A percentile compares a stretch with the other conserved stretches of the same genome.
These are phyloP conservation scores for Leptinotarsa undecemlineata DNA, from an alignment of 1,140 invertebrate species.

Conservation along the genomic window DNA sequence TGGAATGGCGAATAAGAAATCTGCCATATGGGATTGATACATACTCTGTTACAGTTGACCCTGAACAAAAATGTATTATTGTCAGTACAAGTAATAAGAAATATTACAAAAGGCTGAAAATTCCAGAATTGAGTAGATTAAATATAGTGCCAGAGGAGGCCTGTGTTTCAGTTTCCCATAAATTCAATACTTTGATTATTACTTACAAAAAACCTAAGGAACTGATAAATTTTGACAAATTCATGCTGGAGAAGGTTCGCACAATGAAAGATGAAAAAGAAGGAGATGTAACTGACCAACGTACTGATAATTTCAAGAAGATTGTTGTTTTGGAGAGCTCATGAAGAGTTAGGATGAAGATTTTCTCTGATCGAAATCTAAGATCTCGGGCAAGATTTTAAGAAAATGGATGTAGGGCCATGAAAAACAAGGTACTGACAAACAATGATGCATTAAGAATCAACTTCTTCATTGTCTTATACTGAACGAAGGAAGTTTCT, in stretches of 20 bases:
- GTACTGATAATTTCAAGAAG: too few species aligned
- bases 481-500: too few species aligned
- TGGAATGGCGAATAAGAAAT: constrained; percentile 83
- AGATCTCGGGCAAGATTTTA: too few species aligned
- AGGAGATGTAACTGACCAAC: too few species aligned
- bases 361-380: too few species aligned
- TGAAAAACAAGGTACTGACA: too few species aligned
- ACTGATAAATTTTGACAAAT: constrained; percentile 70
- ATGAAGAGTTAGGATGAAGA: too few species aligned
- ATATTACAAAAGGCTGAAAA: constrained; percentile 74
- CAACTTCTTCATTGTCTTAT: too few species aligned
- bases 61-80: constrained; percentile 65
- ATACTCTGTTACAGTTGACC: constrained; percentile 69
- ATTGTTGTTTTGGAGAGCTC: too few species aligned
- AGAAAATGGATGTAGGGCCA: too few species aligned
- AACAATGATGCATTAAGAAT: too few species aligned
- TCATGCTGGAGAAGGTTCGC: constrained; percentile 60
- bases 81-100: constrained; percentile 79
- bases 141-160: constrained; percentile 64
- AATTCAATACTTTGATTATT: constrained; percentile 76
- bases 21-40: constrained; percentile 71
- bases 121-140: constrained; percentile 73
- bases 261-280: constrained; percentile 60
- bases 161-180: constrained; percentile 68
- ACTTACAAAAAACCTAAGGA: constrained; percentile 75